Percentiles rank a stretch among this genome's conserved stretches.
phyloP scores from a whole-genome alignment of 2,888 invertebrate species.

The Erynnis tages region DNA sequence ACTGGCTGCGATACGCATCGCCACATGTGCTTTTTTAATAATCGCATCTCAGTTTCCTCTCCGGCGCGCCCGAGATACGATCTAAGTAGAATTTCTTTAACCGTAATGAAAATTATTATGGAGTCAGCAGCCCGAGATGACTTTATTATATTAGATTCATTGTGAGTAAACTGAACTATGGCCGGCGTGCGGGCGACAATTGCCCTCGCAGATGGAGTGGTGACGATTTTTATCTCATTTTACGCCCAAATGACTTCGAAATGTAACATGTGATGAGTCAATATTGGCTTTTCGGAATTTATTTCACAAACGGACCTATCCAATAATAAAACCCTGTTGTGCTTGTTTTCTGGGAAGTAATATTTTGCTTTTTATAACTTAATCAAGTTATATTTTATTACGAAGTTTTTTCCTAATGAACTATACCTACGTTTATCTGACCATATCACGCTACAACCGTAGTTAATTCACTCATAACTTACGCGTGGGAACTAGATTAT shows the following conservation, averaged over 20 bases:
- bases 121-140: constrained; percentile 58
- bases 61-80: constrained; percentile 74
- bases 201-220: constrained; percentile 53
- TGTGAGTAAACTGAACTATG: constrained; percentile 74
- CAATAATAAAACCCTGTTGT: no score
- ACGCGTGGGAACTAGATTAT: constrained; percentile 26
- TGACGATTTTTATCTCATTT: constrained; percentile 42
- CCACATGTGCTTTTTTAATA: constrained; percentile 80
- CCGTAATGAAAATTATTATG: constrained; percentile 70
- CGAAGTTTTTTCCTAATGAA: constrained; percentile 4
- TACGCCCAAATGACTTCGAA: constrained; percentile 37
- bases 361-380: no score
- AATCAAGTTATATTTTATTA: constrained; percentile 12
- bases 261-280: constrained; percentile 25
- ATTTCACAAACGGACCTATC: no score
- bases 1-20: constrained; percentile 78
- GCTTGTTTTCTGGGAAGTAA: no score
- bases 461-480: constrained; percentile 18
- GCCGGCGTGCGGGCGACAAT: constrained; percentile 54
- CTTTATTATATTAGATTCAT: constrained; percentile 74
- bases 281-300: constrained; percentile 2
- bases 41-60: constrained; percentile 69
- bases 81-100: constrained; percentile 74
- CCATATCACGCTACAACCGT: constrained; percentile 16
- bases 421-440: constrained; percentile 19